Evolutionary conservation across 1,140 invertebrate genomes (phyloP).

Genomic region (Tachypleus tridentatus): DNA sequence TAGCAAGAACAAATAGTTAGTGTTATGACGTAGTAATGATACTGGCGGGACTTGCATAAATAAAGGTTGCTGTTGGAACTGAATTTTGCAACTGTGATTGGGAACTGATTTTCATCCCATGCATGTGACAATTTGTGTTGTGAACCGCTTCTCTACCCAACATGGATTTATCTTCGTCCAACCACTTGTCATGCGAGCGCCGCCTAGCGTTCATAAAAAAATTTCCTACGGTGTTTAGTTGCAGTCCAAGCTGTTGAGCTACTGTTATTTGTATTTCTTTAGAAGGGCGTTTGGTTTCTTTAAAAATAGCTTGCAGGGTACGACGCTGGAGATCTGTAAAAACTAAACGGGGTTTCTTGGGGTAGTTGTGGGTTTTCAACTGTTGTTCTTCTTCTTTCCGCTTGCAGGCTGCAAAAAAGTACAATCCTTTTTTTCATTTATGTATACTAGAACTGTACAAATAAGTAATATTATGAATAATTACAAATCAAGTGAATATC

Average conservation of each 20-base stretch:
- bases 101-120: no score
- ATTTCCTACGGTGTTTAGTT: constrained; percentile 98
- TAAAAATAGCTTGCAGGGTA: constrained; percentile 99
- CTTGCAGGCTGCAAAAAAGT: constrained; percentile 67
- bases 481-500: no score
- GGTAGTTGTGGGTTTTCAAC: constrained; percentile 30
- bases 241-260: constrained; percentile 89
- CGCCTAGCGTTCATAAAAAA: constrained; percentile 99
- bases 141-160: no score
- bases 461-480: no score
- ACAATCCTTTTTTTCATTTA: no score
- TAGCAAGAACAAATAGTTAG: no score
- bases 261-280: constrained; percentile 99
- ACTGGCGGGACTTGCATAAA: no score
- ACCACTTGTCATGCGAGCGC: constrained; percentile 97
- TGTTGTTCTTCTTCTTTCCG: constrained; percentile 62
- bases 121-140: no score
- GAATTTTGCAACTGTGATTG: no score
- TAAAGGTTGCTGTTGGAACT: no score
- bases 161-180: constrained; percentile 53
- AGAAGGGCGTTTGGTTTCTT: constrained; percentile 98
- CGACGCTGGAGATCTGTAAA: constrained; percentile 99
- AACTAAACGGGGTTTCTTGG: constrained; percentile 98
- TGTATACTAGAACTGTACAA: no score
- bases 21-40: no score